A percentile compares a stretch with the other conserved stretches of the same genome.
Conservation (phyloP, 2,797 vertebrate species). For the Anabas testudineus region DNA sequence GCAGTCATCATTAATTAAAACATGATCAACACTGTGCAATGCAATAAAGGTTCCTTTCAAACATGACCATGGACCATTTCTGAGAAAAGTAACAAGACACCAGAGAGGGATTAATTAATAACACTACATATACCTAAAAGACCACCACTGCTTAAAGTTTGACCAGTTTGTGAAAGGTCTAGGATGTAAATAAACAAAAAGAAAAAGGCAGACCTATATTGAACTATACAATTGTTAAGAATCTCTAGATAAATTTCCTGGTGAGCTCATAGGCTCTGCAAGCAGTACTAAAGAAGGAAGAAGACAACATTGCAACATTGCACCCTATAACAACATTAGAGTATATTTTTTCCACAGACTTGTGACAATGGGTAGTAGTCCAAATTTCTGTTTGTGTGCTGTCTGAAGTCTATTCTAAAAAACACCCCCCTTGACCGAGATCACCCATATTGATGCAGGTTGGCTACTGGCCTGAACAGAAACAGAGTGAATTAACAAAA, state of each 20-base stretch:
- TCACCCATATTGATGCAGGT: constrained; percentile 27
- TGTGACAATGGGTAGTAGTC: constrained; percentile 85
- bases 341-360: constrained; percentile 81
- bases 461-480: constrained; percentile 46
- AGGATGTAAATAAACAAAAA: constrained; percentile 65
- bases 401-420: constrained; percentile 56
- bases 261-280: constrained; percentile 84
- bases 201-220: constrained; percentile 72
- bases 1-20: constrained; percentile 75
- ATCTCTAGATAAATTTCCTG: constrained; percentile 87
- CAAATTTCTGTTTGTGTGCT: constrained; percentile 85
- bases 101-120: constrained; percentile 81
- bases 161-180: constrained; percentile 85
- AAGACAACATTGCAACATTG: constrained; percentile 84
- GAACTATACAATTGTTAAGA: constrained; percentile 94
- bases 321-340: constrained; percentile 90
- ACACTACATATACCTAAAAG: constrained; percentile 88
- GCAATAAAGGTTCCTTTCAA: constrained; percentile 89
- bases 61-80: constrained; percentile 82
- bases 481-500: constrained; percentile 20
- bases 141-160: constrained; percentile 89
- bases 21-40: constrained; percentile 93
- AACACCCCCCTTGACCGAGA: background rate
- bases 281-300: constrained; percentile 85
- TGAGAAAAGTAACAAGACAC: constrained; percentile 83